Percentiles rank a stretch among this genome's conserved stretches.
These are phyloP conservation scores for Apostichopus japonicus DNA, from an alignment of 35 echinoderm and acorn worm species.

Conservation along the genomic window DNA sequence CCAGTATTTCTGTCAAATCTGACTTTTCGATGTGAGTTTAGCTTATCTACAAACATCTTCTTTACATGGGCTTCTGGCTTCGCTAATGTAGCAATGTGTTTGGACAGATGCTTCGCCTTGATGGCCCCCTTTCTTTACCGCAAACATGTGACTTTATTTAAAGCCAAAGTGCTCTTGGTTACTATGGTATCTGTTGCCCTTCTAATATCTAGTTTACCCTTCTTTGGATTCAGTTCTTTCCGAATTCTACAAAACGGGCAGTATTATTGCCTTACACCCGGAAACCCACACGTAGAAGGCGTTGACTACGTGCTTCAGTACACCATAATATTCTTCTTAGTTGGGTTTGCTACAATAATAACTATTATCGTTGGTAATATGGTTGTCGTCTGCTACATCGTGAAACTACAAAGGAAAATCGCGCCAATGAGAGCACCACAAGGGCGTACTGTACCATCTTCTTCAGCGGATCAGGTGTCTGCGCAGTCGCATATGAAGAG, in stretches of 20 bases:
- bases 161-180: slow-evolving; percentile 6
- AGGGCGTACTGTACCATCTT: not conserved
- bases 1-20: not conserved
- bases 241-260: not conserved
- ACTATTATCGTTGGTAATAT: slow-evolving; percentile 6
- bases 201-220: not conserved
- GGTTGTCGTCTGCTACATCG: slow-evolving; percentile 30
- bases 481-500: not conserved
- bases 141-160: slow-evolving; percentile 25
- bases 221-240: slow-evolving; percentile 35
- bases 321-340: slow-evolving; percentile 1
- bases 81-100: slow-evolving; percentile 35
- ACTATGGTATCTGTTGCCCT: not conserved
- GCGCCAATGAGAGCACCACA: not conserved
- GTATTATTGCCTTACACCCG: slow-evolving; percentile 26
- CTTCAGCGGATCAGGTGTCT: not conserved
- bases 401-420: slow-evolving; percentile 31
- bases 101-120: slow-evolving; percentile 31
- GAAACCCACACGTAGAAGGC: not conserved
- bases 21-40: slow-evolving; percentile 37
- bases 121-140: slow-evolving; percentile 18
- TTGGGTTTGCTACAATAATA: slow-evolving; percentile 21
- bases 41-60: slow-evolving; percentile 25
- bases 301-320: not conserved
- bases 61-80: slow-evolving; percentile 47